Conservation (phyloP, 2,113 vertebrate genomes). For the Notarius lentiginosus region DNA sequence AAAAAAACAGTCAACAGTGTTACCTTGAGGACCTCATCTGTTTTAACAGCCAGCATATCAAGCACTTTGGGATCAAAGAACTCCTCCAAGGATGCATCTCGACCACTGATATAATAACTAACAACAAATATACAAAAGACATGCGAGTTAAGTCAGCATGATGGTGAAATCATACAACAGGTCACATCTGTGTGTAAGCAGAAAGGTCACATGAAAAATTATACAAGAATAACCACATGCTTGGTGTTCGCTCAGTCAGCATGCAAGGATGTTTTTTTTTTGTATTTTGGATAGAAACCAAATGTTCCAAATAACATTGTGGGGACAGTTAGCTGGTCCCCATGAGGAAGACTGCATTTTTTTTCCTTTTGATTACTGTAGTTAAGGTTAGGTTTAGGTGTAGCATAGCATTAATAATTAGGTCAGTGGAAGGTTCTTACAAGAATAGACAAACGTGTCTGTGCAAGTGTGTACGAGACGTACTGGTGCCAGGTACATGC, state of each 20-base stretch:
- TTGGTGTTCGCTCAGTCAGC: background rate
- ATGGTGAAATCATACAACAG: background rate
- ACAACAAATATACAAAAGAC: slow-evolving; percentile 29
- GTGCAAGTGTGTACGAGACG: slow-evolving; percentile 53
- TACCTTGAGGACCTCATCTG: slow-evolving; percentile 79
- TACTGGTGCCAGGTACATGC: slow-evolving; percentile 95
- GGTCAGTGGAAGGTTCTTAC: background rate
- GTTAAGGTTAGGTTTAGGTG: background rate
- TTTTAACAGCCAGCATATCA: slow-evolving; percentile 76
- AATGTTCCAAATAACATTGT: background rate
- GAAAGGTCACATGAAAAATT: background rate
- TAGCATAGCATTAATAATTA: background rate
- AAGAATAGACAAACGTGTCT: background rate
- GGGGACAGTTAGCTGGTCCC: background rate
- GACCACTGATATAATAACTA: slow-evolving; percentile 92
- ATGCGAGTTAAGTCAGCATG: background rate
- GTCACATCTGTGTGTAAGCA: background rate
- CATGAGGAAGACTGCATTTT: background rate
- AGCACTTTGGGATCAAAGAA: slow-evolving; percentile 86
- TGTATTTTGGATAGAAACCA: background rate
- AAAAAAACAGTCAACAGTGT: background rate
- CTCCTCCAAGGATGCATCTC: slow-evolving; percentile 80
- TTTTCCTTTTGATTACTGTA: background rate
- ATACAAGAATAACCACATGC: background rate
- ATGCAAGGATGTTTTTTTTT: background rate